Percentiles rank a stretch among this genome's conserved stretches.
phyloP scores from a whole-genome alignment of 2,797 vertebrate species.

The Channallabes apus region DNA sequence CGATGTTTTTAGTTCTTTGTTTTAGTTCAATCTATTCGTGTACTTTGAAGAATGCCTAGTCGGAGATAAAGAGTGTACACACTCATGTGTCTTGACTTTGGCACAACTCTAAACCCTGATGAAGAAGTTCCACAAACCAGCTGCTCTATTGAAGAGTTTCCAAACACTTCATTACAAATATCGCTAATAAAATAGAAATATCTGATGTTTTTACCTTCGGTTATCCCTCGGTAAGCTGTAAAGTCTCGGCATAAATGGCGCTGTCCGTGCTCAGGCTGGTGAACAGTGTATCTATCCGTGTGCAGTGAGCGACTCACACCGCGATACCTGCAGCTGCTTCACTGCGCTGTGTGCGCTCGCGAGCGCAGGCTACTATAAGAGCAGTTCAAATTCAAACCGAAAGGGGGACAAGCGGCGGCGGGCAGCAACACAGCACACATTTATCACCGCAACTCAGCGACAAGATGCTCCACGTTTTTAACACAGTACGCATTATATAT shows the following conservation, averaged over 20 bases:
- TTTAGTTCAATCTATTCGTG: neutral
- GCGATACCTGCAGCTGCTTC: slow-evolving; percentile 67
- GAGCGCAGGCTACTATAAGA: slow-evolving; percentile 62
- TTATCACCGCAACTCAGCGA: neutral
- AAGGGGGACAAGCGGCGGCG: slow-evolving; percentile 42
- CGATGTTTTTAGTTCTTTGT: too few relatives aligned
- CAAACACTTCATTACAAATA: neutral
- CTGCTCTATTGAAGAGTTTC: neutral
- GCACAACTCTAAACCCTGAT: neutral
- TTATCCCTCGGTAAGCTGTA: slow-evolving; percentile 9
- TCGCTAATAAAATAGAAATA: neutral
- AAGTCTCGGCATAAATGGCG: slow-evolving; percentile 20
- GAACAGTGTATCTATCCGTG: slow-evolving; percentile 58
- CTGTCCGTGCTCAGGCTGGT: slow-evolving; percentile 29
- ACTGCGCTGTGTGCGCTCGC: slow-evolving; percentile 65
- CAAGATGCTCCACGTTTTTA: accelerated
- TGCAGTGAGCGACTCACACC: slow-evolving; percentile 64
- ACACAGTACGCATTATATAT: accelerated
- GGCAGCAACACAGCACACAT: neutral
- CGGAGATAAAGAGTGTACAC: neutral
- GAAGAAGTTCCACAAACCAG: slow-evolving; percentile 11
- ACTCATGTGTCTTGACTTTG: neutral
- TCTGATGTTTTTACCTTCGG: slow-evolving; percentile 37
- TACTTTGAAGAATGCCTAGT: neutral
- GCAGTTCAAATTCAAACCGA: slow-evolving; percentile 55